Evolutionary conservation across 2,888 invertebrate genomes (phyloP).

Genomic region (Drosophila ustulata): DNA sequence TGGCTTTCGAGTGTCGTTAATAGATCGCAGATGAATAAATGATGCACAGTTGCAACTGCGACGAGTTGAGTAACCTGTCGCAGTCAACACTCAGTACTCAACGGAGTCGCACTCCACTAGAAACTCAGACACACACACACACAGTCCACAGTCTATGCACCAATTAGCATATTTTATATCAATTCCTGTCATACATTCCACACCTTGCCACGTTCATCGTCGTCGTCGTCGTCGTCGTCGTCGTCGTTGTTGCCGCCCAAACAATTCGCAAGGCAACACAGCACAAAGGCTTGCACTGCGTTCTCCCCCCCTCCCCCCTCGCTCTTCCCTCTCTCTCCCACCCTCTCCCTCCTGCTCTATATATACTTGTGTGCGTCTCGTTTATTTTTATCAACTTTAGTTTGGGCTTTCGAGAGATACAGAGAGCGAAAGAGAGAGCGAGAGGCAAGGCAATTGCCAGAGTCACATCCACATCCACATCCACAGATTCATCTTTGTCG

Average conservation of each 20-base stretch:
- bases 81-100: conserved; percentile 20
- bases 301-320: not conserved
- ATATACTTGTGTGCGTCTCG: conserved; percentile 44
- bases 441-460: conserved; percentile 10
- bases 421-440: not conserved
- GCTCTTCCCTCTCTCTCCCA: not conserved
- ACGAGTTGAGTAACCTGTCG: conserved; percentile 60
- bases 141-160: conserved; percentile 47
- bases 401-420: conserved; percentile 49
- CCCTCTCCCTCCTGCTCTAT: conserved; percentile 1
- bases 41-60: not conserved
- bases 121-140: conserved; percentile 2
- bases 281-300: conserved; percentile 60
- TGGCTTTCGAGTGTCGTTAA: not conserved
- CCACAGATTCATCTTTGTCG: conserved; percentile 73
- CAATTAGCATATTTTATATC: conserved; percentile 80
- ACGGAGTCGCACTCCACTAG: conserved; percentile 17
- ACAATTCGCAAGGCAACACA: conserved; percentile 67
- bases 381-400: conserved; percentile 77
- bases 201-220: conserved; percentile 58
- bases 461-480: conserved; percentile 28
- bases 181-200: conserved; percentile 79
- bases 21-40: not conserved
- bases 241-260: conserved; percentile 66
- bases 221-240: conserved; percentile 12